These are phyloP conservation scores for Emmelina monodactyla DNA, from an alignment of 2,888 invertebrate genomes.

Conservation along the genomic window DNA sequence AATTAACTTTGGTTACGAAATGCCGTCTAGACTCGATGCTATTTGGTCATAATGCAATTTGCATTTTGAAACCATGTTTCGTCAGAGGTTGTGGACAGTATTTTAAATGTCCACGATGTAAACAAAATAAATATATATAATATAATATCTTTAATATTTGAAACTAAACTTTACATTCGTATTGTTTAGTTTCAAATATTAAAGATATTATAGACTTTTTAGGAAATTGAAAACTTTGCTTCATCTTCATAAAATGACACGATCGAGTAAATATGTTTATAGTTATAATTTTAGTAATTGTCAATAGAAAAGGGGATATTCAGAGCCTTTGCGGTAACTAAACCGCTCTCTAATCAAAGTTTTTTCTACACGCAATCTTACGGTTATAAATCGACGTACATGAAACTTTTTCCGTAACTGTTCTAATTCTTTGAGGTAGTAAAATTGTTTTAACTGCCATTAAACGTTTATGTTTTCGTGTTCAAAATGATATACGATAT, in stretches of 20 bases:
- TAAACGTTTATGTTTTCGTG: neutral
- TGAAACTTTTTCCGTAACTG: slow-evolving; percentile 27
- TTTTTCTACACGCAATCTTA: neutral
- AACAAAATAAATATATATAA: neutral
- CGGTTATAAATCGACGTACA: slow-evolving; percentile 17
- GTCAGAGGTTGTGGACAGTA: neutral
- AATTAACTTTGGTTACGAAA: no score
- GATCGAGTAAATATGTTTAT: no score
- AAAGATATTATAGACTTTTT: no score
- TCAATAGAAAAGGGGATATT: no score
- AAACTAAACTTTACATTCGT: no score
- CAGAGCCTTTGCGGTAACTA: slow-evolving; percentile 2
- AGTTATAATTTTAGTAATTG: no score
- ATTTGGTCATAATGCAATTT: no score
- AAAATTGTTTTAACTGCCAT: neutral
- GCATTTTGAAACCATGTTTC: no score
- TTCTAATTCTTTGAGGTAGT: slow-evolving; percentile 24
- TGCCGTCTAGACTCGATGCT: no score
- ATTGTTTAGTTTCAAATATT: no score
- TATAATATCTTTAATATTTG: neutral
- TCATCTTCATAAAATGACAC: no score
- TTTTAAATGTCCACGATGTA: neutral
- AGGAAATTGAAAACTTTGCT: no score
- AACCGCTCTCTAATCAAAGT: neutral
- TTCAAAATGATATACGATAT: neutral